A percentile compares a stretch with the other conserved stretches of the same genome.
Conservation (phyloP, 2,113 vertebrate species). For the Tympanuchus pallidicinctus region DNA sequence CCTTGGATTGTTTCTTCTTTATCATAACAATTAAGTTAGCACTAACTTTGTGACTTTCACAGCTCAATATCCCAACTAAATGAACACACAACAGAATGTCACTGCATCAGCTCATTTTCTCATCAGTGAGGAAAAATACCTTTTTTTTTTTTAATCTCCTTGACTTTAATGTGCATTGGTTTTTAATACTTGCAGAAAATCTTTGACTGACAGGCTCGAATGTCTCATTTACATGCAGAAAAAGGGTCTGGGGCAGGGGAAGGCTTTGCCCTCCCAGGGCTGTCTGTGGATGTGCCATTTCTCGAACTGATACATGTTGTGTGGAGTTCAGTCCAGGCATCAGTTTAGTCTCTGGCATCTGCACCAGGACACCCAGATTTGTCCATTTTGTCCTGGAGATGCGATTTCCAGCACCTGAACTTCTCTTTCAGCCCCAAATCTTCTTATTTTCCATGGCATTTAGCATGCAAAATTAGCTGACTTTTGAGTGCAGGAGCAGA, state of each 20-base stretch:
- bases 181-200: neutral
- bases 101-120: neutral
- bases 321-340: neutral
- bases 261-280: neutral
- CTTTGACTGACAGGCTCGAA: neutral
- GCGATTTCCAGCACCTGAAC: neutral
- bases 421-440: neutral
- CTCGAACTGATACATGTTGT: neutral
- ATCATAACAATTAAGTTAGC: neutral
- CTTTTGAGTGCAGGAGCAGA: neutral
- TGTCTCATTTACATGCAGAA: neutral
- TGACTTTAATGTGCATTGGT: neutral
- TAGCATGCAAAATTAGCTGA: neutral
- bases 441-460: neutral
- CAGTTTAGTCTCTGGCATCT: neutral
- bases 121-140: neutral
- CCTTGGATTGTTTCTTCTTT: neutral
- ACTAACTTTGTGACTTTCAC: neutral
- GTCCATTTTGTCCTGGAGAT: neutral
- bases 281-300: neutral
- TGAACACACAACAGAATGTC: neutral
- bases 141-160: neutral
- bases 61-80: neutral
- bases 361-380: neutral
- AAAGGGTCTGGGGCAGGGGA: fast-evolving